Conservation (phyloP, 2,888 invertebrate species). For the Emmelina monodactyla region DNA sequence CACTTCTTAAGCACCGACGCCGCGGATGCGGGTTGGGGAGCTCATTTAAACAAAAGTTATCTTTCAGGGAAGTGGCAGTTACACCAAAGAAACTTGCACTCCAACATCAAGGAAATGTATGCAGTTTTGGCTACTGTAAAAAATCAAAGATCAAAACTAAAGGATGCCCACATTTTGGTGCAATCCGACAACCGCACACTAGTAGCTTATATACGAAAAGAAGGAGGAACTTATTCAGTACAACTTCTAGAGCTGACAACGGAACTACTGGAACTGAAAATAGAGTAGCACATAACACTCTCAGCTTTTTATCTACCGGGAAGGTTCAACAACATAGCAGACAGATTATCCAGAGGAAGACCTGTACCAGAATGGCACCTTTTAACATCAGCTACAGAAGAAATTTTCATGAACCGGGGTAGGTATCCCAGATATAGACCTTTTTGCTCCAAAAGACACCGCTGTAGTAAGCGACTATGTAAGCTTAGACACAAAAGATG, state of each 20-base stretch:
- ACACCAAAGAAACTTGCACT: not conserved
- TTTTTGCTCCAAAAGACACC: too few species aligned
- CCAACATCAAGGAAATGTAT: not conserved
- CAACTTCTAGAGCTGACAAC: not conserved
- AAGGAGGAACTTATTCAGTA: not conserved
- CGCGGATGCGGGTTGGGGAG: not conserved
- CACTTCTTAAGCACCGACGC: too few species aligned
- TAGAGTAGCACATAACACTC: not conserved
- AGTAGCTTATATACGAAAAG: too few species aligned
- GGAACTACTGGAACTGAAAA: not conserved
- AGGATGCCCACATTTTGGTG: not conserved
- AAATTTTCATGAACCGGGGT: too few species aligned
- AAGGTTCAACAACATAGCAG: conserved; percentile 22
- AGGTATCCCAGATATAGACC: too few species aligned
- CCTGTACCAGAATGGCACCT: too few species aligned
- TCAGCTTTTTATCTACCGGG: conserved; percentile 16
- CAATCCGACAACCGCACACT: too few species aligned
- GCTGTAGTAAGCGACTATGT: too few species aligned
- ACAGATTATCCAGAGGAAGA: too few species aligned
- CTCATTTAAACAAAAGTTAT: not conserved
- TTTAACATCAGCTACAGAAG: too few species aligned
- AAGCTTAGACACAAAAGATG: too few species aligned
- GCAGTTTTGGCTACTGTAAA: too few species aligned
- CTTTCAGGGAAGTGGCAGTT: not conserved
- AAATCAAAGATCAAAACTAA: not conserved